These are phyloP conservation scores for Atta colombica DNA, from an alignment of 1,140 invertebrate genomes.

Conservation along the genomic window DNA sequence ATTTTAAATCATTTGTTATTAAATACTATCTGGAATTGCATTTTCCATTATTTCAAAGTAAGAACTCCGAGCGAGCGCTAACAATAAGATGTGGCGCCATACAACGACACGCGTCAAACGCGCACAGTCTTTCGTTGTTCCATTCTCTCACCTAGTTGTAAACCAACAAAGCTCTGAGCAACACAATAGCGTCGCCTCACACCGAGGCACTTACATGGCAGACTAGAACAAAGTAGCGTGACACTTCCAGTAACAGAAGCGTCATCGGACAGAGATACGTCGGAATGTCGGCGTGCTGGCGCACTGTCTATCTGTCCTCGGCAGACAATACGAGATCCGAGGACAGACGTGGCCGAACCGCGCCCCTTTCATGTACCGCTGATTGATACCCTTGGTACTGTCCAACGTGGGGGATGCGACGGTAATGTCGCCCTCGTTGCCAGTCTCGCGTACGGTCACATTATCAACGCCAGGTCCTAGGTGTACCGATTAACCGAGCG, in stretches of 20 bases:
- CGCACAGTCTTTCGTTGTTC: constrained; percentile 1
- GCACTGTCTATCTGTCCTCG: constrained; percentile 77
- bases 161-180: constrained; percentile 56
- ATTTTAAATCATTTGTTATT: background rate
- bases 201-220: constrained; percentile 45
- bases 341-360: constrained; percentile 78
- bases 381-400: constrained; percentile 79
- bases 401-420: constrained; percentile 73
- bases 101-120: constrained; percentile 35
- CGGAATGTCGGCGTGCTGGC: constrained; percentile 66
- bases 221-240: constrained; percentile 71
- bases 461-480: constrained; percentile 73
- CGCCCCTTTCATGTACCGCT: constrained; percentile 81
- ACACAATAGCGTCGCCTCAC: constrained; percentile 36
- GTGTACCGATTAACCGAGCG: constrained; percentile 68
- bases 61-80: background rate
- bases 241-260: constrained; percentile 68
- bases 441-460: constrained; percentile 64
- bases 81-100: constrained; percentile 24
- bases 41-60: constrained; percentile 24
- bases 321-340: constrained; percentile 79
- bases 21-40: background rate
- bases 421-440: constrained; percentile 72
- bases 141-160: constrained; percentile 51
- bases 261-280: constrained; percentile 75